Evolutionary conservation across 1,140 invertebrate genomes (phyloP).

Genomic region (Onthophagus taurus): DNA sequence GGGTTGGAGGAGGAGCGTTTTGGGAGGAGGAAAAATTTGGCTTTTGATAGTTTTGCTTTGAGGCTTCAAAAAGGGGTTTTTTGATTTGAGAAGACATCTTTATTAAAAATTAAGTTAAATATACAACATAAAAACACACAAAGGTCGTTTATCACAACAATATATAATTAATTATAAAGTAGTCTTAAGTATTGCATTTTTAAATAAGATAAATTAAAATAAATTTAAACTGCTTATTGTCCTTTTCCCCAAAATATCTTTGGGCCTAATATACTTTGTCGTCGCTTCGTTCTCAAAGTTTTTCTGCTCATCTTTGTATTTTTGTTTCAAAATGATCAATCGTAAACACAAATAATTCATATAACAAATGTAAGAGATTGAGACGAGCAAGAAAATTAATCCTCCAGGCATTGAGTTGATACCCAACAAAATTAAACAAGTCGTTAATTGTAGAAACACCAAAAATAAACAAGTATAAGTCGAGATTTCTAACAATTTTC

Average conservation of each 20-base stretch:
- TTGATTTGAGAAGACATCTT: too few species aligned
- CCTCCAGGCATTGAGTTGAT: conserved; percentile 14
- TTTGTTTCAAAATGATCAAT: neutral
- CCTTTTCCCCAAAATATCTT: neutral
- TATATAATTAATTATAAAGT: too few species aligned
- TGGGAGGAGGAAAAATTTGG: neutral
- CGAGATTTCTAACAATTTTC: conserved; percentile 4
- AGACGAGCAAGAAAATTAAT: conserved; percentile 13
- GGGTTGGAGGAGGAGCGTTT: neutral
- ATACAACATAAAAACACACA: too few species aligned
- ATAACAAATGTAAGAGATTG: neutral
- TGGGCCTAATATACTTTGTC: neutral
- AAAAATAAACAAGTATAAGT: conserved; percentile 11
- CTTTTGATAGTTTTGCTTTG: conserved; percentile 4
- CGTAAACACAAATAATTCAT: neutral
- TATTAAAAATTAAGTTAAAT: too few species aligned
- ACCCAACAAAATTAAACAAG: conserved; percentile 10
- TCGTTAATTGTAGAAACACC: conserved; percentile 8
- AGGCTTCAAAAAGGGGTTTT: conserved; percentile 7
- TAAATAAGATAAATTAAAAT: too few species aligned
- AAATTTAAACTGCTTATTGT: neutral
- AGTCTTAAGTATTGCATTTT: too few species aligned
- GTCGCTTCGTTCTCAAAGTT: neutral
- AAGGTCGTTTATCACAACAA: too few species aligned
- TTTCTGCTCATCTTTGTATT: neutral